Conservation (phyloP, 2,113 vertebrate genomes). For the Aix galericulata region DNA sequence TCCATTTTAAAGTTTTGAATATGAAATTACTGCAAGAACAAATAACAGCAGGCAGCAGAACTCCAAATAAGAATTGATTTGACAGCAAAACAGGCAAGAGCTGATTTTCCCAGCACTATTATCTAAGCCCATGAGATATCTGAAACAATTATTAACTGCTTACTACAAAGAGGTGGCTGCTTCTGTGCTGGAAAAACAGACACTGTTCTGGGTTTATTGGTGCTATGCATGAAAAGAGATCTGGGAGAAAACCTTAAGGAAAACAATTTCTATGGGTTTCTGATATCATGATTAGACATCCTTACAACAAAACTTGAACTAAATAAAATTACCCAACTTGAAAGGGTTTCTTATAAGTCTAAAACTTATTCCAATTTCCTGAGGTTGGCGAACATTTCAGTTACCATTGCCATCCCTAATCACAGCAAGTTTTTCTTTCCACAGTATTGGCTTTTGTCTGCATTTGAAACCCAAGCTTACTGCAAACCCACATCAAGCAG, state of each 20-base stretch:
- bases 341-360: conserved; percentile 9
- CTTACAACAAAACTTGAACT: neutral
- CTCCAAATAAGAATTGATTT: neutral
- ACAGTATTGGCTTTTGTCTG: conserved; percentile 19
- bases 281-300: neutral
- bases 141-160: neutral
- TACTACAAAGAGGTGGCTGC: neutral
- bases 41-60: neutral
- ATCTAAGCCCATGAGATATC: neutral
- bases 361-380: neutral
- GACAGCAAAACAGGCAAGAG: neutral
- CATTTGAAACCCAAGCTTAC: conserved; percentile 48
- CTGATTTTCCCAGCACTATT: neutral
- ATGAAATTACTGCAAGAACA: neutral
- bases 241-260: neutral
- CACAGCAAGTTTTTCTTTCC: conserved; percentile 7
- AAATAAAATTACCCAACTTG: neutral
- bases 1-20: neutral
- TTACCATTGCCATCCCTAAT: conserved; percentile 1
- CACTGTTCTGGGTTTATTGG: neutral
- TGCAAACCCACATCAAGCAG: conserved; percentile 60
- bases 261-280: neutral
- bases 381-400: neutral
- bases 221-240: neutral
- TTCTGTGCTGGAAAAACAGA: neutral